Evolutionary conservation across 2,888 invertebrate genomes (phyloP).

Genomic region (Dromius quadrimaculatus): DNA sequence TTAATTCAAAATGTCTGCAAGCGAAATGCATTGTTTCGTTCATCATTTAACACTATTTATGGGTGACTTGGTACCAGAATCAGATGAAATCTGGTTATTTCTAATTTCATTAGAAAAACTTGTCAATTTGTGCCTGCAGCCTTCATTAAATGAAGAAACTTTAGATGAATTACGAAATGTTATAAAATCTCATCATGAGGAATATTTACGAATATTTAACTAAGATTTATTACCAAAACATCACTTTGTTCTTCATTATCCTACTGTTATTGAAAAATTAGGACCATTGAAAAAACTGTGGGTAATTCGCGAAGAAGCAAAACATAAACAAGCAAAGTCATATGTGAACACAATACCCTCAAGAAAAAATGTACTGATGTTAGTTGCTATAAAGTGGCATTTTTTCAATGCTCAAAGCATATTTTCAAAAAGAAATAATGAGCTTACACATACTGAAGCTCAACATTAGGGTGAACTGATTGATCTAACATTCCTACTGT

Average conservation of each 20-base stretch:
- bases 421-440: neutral
- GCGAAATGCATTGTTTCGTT: constrained; percentile 55
- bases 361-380: constrained; percentile 3
- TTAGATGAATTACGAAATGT: neutral
- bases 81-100: neutral
- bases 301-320: constrained; percentile 12
- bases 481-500: too few species aligned
- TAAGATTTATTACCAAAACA: neutral
- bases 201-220: neutral
- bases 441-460: too few species aligned
- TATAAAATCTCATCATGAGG: constrained; percentile 11
- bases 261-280: constrained; percentile 14
- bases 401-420: neutral
- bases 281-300: constrained; percentile 22
- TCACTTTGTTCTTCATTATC: constrained; percentile 5
- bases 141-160: neutral
- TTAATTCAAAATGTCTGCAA: constrained; percentile 55
- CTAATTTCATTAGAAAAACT: neutral
- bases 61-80: constrained; percentile 54
- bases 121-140: neutral
- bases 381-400: constrained; percentile 1
- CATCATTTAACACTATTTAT: constrained; percentile 54
- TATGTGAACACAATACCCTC: neutral
- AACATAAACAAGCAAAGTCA: constrained; percentile 17
- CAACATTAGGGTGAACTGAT: too few species aligned